Conservation (phyloP, 2,888 invertebrate genomes). For the Stenichneumon culpator region DNA sequence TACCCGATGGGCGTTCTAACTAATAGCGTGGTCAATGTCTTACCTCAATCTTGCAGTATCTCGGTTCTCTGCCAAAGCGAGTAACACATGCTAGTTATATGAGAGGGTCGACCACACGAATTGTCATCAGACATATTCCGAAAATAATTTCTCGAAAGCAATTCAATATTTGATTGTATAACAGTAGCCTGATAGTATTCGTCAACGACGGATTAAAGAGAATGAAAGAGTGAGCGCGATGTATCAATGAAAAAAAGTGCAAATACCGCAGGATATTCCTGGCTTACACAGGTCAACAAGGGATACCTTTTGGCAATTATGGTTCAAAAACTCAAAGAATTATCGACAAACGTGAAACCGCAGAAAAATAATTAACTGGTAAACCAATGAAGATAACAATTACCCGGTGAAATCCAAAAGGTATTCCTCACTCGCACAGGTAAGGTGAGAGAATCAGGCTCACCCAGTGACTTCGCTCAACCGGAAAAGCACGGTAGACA, state of each 20-base stretch:
- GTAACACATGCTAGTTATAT: not conserved
- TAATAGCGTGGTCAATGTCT: slow-evolving; percentile 39
- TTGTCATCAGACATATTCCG: not conserved
- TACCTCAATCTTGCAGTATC: slow-evolving; percentile 24
- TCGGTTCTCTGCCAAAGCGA: not conserved
- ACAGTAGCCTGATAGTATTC: not conserved
- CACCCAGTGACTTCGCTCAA: too few relatives aligned
- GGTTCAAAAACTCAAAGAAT: too few relatives aligned
- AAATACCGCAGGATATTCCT: not conserved
- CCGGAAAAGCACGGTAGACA: too few relatives aligned
- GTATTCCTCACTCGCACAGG: not conserved
- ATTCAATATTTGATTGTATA: not conserved
- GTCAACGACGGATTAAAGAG: not conserved
- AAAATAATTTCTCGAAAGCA: not conserved
- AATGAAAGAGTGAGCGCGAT: not conserved
- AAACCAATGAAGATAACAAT: not conserved
- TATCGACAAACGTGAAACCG: not conserved
- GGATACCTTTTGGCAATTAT: not conserved
- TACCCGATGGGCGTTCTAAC: slow-evolving; percentile 26
- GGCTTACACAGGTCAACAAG: not conserved
- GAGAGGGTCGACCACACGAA: not conserved
- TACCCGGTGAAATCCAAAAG: not conserved
- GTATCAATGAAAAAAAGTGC: not conserved
- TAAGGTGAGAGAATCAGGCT: too few relatives aligned
- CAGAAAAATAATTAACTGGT: not conserved